A percentile compares a stretch with the other conserved stretches of the same genome.
Conservation (phyloP, 2,888 invertebrate species). For the Pristionchus fissidentatus region DNA sequence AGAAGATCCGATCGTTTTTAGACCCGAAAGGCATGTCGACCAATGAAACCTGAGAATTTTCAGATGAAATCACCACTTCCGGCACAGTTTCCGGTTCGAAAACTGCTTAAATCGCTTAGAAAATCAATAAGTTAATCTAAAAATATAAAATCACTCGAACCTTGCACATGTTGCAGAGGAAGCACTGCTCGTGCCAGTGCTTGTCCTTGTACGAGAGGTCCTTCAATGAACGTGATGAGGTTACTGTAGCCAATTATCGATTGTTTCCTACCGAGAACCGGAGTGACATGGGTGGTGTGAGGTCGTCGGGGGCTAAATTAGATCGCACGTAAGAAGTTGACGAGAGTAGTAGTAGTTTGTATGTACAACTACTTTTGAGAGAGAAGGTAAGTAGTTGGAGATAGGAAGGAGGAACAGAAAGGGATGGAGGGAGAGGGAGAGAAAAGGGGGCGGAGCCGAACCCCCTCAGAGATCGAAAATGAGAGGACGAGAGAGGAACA, state of each 20-base stretch:
- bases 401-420: not conserved
- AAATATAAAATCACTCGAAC: conserved; percentile 71
- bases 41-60: conserved; percentile 84
- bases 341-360: not conserved
- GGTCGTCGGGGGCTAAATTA: not conserved
- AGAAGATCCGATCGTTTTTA: conserved; percentile 90
- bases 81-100: not conserved
- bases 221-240: conserved; percentile 79
- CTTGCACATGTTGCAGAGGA: conserved; percentile 97
- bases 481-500: not conserved
- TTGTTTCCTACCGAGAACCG: conserved; percentile 6
- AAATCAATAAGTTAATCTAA: not conserved
- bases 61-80: not conserved
- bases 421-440: not conserved
- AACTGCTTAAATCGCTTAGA: too few relatives aligned
- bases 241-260: conserved; percentile 12
- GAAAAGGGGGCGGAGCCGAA: not conserved
- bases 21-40: conserved; percentile 99
- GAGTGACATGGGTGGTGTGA: conserved; percentile 17
- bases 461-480: not conserved
- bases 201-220: conserved; percentile 99
- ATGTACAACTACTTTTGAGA: conserved; percentile 34
- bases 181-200: conserved; percentile 99
- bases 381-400: not conserved
- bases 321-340: too few relatives aligned